Evolutionary conservation across 2,113 vertebrate genomes (phyloP).

Genomic region (Aleadryas rufinucha): DNA sequence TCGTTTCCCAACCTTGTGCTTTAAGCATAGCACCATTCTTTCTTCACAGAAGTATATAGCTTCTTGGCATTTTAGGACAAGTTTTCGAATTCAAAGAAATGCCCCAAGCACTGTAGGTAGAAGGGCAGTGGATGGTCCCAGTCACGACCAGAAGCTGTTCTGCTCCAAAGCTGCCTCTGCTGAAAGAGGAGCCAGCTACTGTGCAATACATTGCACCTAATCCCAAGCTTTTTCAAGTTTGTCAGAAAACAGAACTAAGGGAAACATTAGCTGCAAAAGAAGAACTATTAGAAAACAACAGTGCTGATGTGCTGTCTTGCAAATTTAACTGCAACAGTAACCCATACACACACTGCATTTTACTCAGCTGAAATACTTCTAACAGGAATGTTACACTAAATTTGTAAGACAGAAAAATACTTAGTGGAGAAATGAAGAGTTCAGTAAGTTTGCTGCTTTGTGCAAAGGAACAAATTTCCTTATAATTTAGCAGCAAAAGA

Average conservation of each 20-base stretch:
- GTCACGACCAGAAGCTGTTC: not conserved
- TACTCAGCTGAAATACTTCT: not conserved
- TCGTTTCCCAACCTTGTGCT: not conserved
- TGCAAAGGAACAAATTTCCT: not conserved
- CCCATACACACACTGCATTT: not conserved
- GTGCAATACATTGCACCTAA: not conserved
- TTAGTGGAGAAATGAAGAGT: not conserved
- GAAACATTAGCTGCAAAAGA: not conserved
- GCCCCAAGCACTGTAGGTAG: not conserved
- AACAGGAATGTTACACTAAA: not conserved
- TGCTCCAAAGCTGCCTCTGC: not conserved
- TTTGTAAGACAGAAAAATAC: not conserved
- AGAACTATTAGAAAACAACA: not conserved
- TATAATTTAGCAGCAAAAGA: not conserved
- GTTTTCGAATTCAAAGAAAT: not conserved
- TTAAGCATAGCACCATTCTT: constrained; percentile 1
- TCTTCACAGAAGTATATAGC: not conserved
- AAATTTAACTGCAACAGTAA: not conserved
- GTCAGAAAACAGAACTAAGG: not conserved
- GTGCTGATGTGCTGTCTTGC: not conserved
- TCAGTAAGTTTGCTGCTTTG: not conserved
- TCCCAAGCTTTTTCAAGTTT: constrained; percentile 17
- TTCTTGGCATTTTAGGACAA: not conserved
- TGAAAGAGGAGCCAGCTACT: not conserved
- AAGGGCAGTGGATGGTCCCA: not conserved